Base-by-base conservation (phyloP, 1,140 invertebrate genomes). In the Drosophila triauraria region DNA sequence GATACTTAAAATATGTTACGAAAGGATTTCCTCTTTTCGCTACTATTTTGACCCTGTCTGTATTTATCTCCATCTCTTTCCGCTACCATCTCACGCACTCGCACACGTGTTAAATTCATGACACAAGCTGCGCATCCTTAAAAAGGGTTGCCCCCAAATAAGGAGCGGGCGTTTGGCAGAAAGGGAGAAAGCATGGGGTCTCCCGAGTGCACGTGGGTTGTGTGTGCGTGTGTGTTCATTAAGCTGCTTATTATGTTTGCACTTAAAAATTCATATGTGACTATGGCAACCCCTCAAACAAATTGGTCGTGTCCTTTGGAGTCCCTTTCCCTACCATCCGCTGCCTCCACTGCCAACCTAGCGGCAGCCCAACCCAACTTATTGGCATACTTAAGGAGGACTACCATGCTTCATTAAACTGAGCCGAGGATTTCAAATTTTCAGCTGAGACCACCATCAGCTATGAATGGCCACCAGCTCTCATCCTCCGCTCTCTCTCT, bases 231-330 rank as follows among this genome's bases (percentile, higher is more conserved):
- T 78, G 58, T 90, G 85, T 88, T 90, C 85, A 90, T 90, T 90
- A 88, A 88, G 85, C 85, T 90, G 86, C 85, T 90, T 90, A 90
- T 90, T 90, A 90, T 90, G 85, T 90, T 90, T 90, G 86, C 86
- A 90, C 86, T 90, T 90, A 90, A 82, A 91, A 90, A 85, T 90
- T 90, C 85, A 90, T 82, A 90, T 90, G 85, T 78, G 81, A 85
- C 81, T 79, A 91, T 90, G 69, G 74, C 69, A 90, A 74, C 70
- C 70, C 70, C 30, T 43, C 44, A 71, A 72, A 80, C 85, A 84
- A 78, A 84, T 82, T 82, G 75, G 62, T 69, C 76, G 54, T 82
- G 82, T 70, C 83, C 79, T 63, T 78, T 76, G 71, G 75, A 72
- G 30, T 27, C 40, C 53, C 54, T 17, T 17, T 9, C 8, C 13